These are phyloP conservation scores for Scomber scombrus DNA, from an alignment of 2,113 vertebrate species.

Conservation along the genomic window DNA sequence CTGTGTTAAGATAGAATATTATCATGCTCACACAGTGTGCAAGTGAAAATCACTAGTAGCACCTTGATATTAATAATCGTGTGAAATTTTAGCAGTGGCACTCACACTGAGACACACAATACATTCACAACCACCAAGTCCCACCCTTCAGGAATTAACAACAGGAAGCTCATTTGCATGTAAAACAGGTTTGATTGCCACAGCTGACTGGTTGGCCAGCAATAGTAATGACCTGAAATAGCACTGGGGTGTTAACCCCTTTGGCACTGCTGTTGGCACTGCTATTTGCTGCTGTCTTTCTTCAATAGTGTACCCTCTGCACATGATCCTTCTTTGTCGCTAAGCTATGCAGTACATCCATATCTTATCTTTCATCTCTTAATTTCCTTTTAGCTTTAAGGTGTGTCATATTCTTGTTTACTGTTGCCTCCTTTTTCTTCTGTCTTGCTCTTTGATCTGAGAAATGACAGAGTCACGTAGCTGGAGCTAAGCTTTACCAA, in stretches of 20 bases:
- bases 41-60: too few species aligned
- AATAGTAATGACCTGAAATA: conserved; percentile 74
- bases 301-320: conserved; percentile 22
- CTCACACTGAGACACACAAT: conserved; percentile 47
- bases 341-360: conserved; percentile 8
- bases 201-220: conserved; percentile 78
- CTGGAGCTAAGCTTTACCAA: conserved; percentile 49
- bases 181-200: conserved; percentile 80
- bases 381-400: conserved; percentile 64
- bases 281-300: conserved; percentile 21
- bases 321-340: conserved; percentile 8
- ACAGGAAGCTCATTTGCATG: conserved; percentile 81
- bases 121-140: conserved; percentile 48
- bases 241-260: conserved; percentile 53
- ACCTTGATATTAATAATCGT: too few species aligned
- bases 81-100: too few species aligned
- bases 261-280: conserved; percentile 47
- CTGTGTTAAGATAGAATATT: too few species aligned
- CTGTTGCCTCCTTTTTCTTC: conserved; percentile 34
- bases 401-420: conserved; percentile 49
- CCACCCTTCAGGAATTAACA: conserved; percentile 76
- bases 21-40: too few species aligned
- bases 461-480: conserved; percentile 62
- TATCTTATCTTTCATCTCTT: conserved; percentile 67
- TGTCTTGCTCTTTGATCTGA: conserved; percentile 70